Percentiles rank a stretch among this genome's conserved stretches.
Conservation (phyloP, 2,888 invertebrate species). For the Lypha dubia region DNA sequence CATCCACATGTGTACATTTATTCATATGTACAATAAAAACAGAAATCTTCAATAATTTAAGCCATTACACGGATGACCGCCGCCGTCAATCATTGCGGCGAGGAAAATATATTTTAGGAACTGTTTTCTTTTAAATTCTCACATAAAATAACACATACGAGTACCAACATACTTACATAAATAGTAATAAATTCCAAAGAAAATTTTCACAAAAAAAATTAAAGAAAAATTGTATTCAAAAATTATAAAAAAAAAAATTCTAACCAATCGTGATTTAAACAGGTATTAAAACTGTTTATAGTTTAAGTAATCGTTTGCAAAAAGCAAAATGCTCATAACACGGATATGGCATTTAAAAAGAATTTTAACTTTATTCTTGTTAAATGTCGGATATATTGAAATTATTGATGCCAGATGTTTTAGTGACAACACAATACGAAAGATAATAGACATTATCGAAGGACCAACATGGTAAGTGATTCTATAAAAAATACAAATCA, state of each 20-base stretch:
- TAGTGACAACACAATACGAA: constrained; percentile 62
- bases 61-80: constrained; percentile 65
- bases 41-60: constrained; percentile 62
- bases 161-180: background rate
- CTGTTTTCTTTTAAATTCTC: constrained; percentile 12
- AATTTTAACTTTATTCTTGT: constrained; percentile 58
- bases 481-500: background rate
- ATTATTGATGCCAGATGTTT: constrained; percentile 52
- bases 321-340: constrained; percentile 46
- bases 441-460: constrained; percentile 64
- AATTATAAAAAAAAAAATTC: too few relatives aligned
- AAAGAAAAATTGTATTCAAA: background rate
- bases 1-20: too few relatives aligned
- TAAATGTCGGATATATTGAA: constrained; percentile 67
- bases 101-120: constrained; percentile 27
- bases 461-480: constrained; percentile 79
- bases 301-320: constrained; percentile 34
- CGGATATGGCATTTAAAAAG: constrained; percentile 58
- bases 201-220: constrained; percentile 29
- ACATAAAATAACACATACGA: background rate
- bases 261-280: constrained; percentile 15
- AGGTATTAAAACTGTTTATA: background rate
- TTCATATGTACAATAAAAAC: constrained; percentile 33
- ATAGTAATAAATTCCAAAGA: constrained; percentile 47
- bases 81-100: constrained; percentile 55